Conservation (phyloP, 2,797 vertebrate genomes). For the Delichon dasypus region DNA sequence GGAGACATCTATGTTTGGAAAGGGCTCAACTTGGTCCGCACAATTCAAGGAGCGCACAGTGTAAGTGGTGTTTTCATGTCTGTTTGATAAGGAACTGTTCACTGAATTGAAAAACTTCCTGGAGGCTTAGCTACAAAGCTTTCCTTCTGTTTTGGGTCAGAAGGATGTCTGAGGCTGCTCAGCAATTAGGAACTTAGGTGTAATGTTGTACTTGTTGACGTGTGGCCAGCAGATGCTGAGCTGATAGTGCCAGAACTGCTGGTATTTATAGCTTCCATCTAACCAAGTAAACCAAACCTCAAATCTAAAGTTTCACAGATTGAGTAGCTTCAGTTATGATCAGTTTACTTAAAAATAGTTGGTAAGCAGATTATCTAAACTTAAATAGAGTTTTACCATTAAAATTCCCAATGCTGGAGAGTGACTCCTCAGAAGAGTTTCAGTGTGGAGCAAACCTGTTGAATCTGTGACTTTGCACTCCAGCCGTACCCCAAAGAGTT, state of each 20-base stretch:
- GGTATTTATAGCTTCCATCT: neutral
- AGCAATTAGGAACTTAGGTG: neutral
- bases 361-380: neutral
- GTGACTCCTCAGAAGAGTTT: neutral
- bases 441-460: neutral
- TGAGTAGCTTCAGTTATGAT: neutral
- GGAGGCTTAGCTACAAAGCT: neutral
- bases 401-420: neutral
- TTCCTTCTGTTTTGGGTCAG: neutral
- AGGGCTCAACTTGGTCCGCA: slow-evolving; percentile 85
- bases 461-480: neutral
- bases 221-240: neutral
- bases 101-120: neutral
- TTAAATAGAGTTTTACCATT: neutral
- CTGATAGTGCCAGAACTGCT: neutral
- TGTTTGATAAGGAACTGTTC: neutral
- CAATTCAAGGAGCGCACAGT: slow-evolving; percentile 90
- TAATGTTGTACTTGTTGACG: neutral
- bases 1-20: slow-evolving; percentile 97
- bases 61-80: slow-evolving; percentile 74
- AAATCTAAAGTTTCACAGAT: neutral
- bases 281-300: neutral
- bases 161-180: neutral
- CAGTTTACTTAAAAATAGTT: neutral
- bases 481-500: neutral